Evolutionary conservation across 1,140 invertebrate species (phyloP), one percentile per base, ranked within the genome.

Genomic region (Panulirus ornatus): DNA sequence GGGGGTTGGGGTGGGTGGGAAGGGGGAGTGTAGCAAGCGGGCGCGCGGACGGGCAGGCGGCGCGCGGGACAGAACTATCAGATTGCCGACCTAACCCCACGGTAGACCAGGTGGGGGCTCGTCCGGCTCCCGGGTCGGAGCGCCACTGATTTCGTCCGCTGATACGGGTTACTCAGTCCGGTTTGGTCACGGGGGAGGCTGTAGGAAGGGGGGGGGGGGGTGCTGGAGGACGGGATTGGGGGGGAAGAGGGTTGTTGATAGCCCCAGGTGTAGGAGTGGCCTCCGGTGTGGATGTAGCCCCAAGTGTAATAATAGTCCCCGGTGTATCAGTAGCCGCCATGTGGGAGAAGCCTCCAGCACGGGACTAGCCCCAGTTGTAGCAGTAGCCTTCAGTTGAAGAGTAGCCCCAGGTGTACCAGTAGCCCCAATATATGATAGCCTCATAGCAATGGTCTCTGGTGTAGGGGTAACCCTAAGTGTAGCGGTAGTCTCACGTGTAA

Each of bases 81-180:
- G 38, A 58, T 87, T 79, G 84, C 84, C 70, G 30, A 76, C 71
- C 58, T 58, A 78, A 76, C 71, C 84, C 84, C 84, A 66, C 51
- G n/a, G 73, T 42, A 51, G 63, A 54, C 73, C 84, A 87, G 84
- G 84, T 87, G 84, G 73, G 66, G 40, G 38, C 70, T 66, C 9
- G 38, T 85, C 42, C 66, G 22, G 40, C 83, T 85, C 66, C 83
- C 83, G 83, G 44, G 22, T 36, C 70, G 42, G 70, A 47, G 40
- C 82, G 63, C 70, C 83, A 85, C 70, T 75, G 83, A 85, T 85
- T 85, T 75, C 27, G 70, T 73, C 40, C 66, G 66, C 66, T 85
- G 83, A 85, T 85, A 85, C 44, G 58, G 30, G 70, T 51, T 75
- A 73, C 70, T 40, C 36, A 51, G 83, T 44, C 83, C 70, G 83